Conservation (phyloP, 2,113 vertebrate species). For the Pedionomus torquatus region DNA sequence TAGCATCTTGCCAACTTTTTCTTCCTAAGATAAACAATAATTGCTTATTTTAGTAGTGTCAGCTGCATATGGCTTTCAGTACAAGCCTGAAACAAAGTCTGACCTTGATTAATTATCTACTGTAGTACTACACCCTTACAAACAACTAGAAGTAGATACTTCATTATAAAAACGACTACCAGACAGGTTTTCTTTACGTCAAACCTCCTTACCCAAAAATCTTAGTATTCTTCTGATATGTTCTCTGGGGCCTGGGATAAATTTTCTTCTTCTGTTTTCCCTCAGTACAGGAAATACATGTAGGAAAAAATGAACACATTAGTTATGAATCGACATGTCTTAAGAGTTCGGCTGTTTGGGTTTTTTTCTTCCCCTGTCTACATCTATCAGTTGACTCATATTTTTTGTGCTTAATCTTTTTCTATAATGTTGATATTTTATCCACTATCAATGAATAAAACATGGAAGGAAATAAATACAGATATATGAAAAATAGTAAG, state of each 20-base stretch:
- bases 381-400: not conserved
- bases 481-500: not conserved
- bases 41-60: not conserved
- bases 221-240: not conserved
- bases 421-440: not conserved
- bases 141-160: not conserved
- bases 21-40: not conserved
- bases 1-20: not conserved
- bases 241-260: not conserved
- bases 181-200: not conserved
- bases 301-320: not conserved
- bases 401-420: not conserved
- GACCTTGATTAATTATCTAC: not conserved
- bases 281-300: accelerated
- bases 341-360: not conserved
- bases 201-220: not conserved
- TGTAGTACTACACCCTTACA: not conserved
- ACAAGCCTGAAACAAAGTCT: not conserved
- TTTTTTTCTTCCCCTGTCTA: accelerated
- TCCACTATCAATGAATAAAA: not conserved
- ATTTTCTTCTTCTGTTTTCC: no score
- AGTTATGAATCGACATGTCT: no score
- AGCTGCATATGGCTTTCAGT: not conserved
- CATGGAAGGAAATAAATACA: not conserved
- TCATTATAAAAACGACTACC: not conserved